These are phyloP conservation scores for Hypomecis punctinalis DNA, from an alignment of 2,888 invertebrate species.

Conservation along the genomic window DNA sequence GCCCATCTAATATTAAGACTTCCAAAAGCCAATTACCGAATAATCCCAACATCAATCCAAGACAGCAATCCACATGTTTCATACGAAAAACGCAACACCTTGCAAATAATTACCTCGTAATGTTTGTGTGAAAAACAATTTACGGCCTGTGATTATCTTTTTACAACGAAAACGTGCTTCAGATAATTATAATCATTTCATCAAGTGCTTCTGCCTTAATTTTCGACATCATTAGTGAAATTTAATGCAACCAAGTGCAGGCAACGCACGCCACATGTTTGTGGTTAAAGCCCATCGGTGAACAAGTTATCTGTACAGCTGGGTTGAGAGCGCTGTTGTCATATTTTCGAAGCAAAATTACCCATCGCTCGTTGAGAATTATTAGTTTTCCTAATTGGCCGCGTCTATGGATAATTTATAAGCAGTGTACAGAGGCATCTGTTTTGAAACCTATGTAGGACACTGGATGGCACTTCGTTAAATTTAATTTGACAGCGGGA, in stretches of 20 bases:
- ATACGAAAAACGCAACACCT: conserved; percentile 13
- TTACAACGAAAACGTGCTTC: conserved; percentile 13
- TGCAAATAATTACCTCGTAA: conserved; percentile 21
- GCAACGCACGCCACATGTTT: conserved; percentile 52
- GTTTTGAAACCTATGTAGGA: conserved; percentile 46
- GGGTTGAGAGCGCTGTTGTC: background rate
- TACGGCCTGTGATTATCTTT: conserved; percentile 19
- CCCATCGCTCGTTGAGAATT: too few species aligned
- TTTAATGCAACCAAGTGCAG: conserved; percentile 46
- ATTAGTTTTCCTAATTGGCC: conserved; percentile 1
- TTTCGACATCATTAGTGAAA: conserved; percentile 44
- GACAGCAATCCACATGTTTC: conserved; percentile 1
- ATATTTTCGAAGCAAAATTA: background rate
- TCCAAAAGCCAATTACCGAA: conserved; percentile 9
- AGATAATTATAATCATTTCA: conserved; percentile 22
- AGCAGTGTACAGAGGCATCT: conserved; percentile 47
- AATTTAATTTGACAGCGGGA: conserved; percentile 32
- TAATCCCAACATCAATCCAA: conserved; percentile 1
- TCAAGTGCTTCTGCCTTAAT: conserved; percentile 28
- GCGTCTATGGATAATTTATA: background rate
- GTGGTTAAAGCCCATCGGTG: conserved; percentile 45
- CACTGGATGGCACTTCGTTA: conserved; percentile 31
- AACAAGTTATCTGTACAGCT: background rate
- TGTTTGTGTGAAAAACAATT: conserved; percentile 30
- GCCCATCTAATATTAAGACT: background rate